phyloP scores from a whole-genome alignment of 2,797 vertebrate genomes.

The Emydoidea blandingii region DNA sequence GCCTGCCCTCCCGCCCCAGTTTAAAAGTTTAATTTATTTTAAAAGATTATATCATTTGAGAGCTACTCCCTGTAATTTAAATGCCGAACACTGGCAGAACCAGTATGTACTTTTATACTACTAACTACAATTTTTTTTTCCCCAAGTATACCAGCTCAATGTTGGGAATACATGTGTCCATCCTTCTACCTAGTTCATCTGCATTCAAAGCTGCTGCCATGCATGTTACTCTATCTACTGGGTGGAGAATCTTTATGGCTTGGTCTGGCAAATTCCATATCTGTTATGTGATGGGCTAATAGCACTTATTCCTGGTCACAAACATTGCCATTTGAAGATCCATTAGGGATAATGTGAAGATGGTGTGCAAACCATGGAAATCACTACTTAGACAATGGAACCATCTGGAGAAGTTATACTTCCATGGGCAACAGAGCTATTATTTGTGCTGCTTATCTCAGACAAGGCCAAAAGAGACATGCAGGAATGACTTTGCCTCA shows the following conservation, averaged over 20 bases:
- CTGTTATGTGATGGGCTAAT: not conserved
- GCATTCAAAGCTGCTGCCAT: not conserved
- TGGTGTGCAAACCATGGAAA: not conserved
- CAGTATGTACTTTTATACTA: not conserved
- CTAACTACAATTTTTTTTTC: no score
- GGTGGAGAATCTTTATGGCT: not conserved
- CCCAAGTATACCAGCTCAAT: no score
- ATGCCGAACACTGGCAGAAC: not conserved
- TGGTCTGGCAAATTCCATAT: not conserved
- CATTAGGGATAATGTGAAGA: not conserved
- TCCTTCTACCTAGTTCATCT: not conserved
- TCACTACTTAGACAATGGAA: not conserved
- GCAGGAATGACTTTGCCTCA: not conserved
- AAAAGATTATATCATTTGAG: not conserved
- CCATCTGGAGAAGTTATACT: not conserved
- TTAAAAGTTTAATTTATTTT: not conserved
- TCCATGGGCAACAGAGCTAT: not conserved
- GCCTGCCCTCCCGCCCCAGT: not conserved
- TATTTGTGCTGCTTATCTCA: not conserved
- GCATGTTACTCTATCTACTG: not conserved
- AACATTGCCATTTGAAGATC: not conserved
- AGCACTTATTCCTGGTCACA: not conserved
- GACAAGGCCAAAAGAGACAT: not conserved
- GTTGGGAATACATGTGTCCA: not conserved
- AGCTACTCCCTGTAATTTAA: not conserved